These are phyloP conservation scores for Poeciliopsis retropinna DNA, from an alignment of 2,113 vertebrate genomes.

Conservation along the genomic window DNA sequence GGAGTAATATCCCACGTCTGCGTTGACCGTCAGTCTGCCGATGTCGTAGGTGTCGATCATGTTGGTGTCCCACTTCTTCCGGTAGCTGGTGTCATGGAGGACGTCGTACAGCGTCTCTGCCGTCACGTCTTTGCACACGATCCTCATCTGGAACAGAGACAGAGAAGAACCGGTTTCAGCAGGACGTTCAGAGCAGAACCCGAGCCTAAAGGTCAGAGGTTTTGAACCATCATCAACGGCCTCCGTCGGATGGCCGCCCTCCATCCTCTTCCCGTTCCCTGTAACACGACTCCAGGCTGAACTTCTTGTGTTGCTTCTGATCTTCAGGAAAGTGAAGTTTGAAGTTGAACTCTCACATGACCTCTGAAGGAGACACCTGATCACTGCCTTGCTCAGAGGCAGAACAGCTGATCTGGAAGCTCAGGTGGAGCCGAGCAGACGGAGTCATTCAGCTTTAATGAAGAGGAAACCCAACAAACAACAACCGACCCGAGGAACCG, in stretches of 20 bases:
- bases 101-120: constrained; percentile 89
- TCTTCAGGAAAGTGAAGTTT: background rate
- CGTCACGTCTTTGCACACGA: constrained; percentile 86
- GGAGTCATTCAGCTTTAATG: background rate
- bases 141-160: constrained; percentile 81
- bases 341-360: background rate
- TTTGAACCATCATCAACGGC: background rate
- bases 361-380: background rate
- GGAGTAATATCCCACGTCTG: constrained; percentile 92
- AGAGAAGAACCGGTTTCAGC: background rate
- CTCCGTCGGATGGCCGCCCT: background rate
- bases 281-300: background rate
- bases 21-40: constrained; percentile 86
- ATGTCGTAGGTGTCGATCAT: constrained; percentile 93
- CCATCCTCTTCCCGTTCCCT: background rate
- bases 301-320: background rate
- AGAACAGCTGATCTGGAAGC: constrained; percentile 5
- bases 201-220: no score
- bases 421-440: background rate
- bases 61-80: constrained; percentile 91
- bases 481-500: background rate
- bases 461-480: background rate
- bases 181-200: background rate
- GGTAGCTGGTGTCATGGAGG: constrained; percentile 88
- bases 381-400: constrained; percentile 14